These are phyloP conservation scores for Cephus pygmeus DNA, from an alignment of 2,888 invertebrate genomes.

Conservation along the genomic window DNA sequence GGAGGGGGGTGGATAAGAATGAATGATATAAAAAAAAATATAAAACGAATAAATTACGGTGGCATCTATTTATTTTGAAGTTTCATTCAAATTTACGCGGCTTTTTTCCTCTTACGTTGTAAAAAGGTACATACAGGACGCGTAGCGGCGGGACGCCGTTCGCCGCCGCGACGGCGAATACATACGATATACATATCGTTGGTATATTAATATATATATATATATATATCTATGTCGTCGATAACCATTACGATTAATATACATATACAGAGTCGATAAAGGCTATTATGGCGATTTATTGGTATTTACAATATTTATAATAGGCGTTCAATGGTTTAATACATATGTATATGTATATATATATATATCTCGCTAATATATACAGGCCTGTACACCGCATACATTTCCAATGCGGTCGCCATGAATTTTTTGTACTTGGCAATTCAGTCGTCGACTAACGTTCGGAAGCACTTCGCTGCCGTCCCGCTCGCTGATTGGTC, in stretches of 20 bases:
- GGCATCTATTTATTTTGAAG: constrained; percentile 31
- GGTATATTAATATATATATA: constrained; percentile 12
- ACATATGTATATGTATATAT: constrained; percentile 8
- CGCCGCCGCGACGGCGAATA: constrained; percentile 21
- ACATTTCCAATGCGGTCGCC: constrained; percentile 17
- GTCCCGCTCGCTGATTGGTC: background rate
- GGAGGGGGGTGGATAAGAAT: no score
- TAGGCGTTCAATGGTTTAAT: background rate
- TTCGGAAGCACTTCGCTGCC: constrained; percentile 17
- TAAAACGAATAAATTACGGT: background rate
- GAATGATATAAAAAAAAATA: no score
- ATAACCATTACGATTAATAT: constrained; percentile 6
- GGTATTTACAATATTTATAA: constrained; percentile 11
- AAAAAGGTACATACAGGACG: constrained; percentile 48
- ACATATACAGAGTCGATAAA: constrained; percentile 15
- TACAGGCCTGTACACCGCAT: constrained; percentile 1
- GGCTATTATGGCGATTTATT: constrained; percentile 23
- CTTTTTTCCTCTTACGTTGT: constrained; percentile 33
- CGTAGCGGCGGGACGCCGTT: constrained; percentile 10
- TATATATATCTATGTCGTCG: constrained; percentile 9
- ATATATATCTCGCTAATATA: constrained; percentile 12
- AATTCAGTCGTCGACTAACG: constrained; percentile 23
- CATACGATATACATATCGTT: constrained; percentile 8
- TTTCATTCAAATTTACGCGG: constrained; percentile 27
- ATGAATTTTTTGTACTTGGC: constrained; percentile 21